Conservation (phyloP, 2,797 vertebrate genomes). For the Arremon brunneinucha region DNA sequence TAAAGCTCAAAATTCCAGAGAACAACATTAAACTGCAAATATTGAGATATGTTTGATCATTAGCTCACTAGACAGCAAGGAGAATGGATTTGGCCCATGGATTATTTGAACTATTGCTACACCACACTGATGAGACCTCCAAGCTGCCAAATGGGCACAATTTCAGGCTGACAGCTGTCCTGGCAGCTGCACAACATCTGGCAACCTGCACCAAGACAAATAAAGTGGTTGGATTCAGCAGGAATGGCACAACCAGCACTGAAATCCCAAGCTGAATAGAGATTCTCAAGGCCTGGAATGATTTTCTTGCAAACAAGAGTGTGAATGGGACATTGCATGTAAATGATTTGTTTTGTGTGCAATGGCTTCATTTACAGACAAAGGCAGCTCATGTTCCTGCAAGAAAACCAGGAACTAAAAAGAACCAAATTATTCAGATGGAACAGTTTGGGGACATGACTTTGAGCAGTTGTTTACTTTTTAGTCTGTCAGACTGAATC, state of each 20-base stretch:
- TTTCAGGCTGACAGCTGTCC: conserved; percentile 42
- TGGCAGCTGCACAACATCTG: conserved; percentile 25
- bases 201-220: conserved; percentile 3
- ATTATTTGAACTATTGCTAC: background rate
- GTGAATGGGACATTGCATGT: background rate
- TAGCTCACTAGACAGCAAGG: background rate
- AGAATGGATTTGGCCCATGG: background rate
- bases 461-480: background rate
- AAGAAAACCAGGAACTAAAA: background rate
- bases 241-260: background rate
- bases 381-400: background rate
- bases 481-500: background rate
- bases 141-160: background rate
- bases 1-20: background rate
- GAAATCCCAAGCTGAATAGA: conserved; percentile 3
- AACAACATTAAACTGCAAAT: background rate
- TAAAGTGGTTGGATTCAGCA: background rate
- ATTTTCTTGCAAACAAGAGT: background rate
- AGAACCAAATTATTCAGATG: background rate
- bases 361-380: conserved; percentile 11
- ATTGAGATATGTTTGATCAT: background rate
- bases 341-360: background rate
- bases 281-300: background rate
- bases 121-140: background rate
- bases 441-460: background rate